These are phyloP conservation scores for Trichomycterus rosablanca DNA, from an alignment of 2,113 vertebrate species.

Conservation along the genomic window DNA sequence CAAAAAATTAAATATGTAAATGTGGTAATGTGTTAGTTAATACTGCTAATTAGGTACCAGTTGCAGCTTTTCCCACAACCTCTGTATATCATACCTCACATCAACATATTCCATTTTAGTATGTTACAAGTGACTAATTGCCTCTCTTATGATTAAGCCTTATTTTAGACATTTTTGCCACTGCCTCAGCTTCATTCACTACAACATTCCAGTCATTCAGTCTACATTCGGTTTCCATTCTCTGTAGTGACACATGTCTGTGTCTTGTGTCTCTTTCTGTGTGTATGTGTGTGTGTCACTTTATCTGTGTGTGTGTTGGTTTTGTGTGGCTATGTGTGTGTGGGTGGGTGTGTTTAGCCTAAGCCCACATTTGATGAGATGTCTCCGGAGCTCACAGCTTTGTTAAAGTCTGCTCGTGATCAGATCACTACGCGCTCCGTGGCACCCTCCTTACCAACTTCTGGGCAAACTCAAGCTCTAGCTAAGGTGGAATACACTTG, in stretches of 20 bases:
- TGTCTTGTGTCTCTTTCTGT: constrained; percentile 8
- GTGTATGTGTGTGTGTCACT: constrained; percentile 11
- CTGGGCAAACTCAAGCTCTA: constrained; percentile 64
- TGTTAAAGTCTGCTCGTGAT: constrained; percentile 49
- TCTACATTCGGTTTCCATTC: background rate
- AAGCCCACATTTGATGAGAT: constrained; percentile 64
- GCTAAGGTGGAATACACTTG: constrained; percentile 63
- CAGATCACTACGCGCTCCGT: constrained; percentile 74
- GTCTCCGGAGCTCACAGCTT: constrained; percentile 54
- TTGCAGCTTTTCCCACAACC: too few species aligned
- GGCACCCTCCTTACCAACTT: constrained; percentile 67
- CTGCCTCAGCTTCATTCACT: background rate
- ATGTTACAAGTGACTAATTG: too few species aligned
- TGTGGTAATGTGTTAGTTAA: too few species aligned
- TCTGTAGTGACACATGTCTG: constrained; percentile 2
- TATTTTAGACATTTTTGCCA: background rate
- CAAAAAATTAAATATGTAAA: too few species aligned
- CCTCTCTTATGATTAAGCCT: constrained; percentile 51
- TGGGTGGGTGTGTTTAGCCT: constrained; percentile 64
- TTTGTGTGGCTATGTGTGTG: constrained; percentile 22
- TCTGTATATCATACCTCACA: too few species aligned
- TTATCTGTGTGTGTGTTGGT: constrained; percentile 25
- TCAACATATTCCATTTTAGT: too few species aligned
- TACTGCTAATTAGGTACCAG: too few species aligned
- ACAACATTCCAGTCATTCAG: background rate